Evolutionary conservation across 1,140 invertebrate species (phyloP), one percentile per base, ranked within the genome.

Genomic region (Cyrtorhinus lividipennis): DNA sequence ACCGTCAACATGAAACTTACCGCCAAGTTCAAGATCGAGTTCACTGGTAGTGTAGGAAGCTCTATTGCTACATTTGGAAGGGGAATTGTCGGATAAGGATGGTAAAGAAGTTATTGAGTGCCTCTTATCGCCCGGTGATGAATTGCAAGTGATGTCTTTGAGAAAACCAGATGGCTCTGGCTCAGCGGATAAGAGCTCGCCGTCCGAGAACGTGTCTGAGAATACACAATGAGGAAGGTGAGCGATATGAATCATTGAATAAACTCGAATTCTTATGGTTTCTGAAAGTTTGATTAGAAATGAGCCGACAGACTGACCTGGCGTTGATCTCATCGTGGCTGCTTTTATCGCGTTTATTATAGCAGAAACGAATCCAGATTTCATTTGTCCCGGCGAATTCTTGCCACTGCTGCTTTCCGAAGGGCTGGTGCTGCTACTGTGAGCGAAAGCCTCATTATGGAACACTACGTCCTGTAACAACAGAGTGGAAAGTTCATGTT

Each of bases 391-490:
- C 65, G 20, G 24, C 8, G 48, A 53, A 20, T 5, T 15, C 5
- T 22, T 53, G 70, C 62, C 72, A 74, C 60, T 72, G 75, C 59
- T 76, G 66, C 75, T 79, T 45, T 82, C 79, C 1, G 79, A 2
- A 77, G 77, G 15, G 18, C 76, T 72, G 68, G 78, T 80, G 66
- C 78, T 80, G 57, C 76, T 79, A 58, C 76, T 79, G 67, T 81
- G 77, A 70, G 81, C 81, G 70, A 82, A 84, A 0, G 80, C 83
- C 69, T 87, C 85, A 63, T 86, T 86, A 69, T 86, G 83, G 71
- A 83, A 88, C 59, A 87, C 81, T 48, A 84, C 80, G 68, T 85
- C 83, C 82, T 84, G 65, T 13, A 68, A 60, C 59, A 27, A 24
- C 24, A 56, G 48, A 53, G 48, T 10, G 30, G 24, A 59, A 20